phyloP scores from a whole-genome alignment of 1,140 invertebrate genomes.

The Drosophila bipectinata region DNA sequence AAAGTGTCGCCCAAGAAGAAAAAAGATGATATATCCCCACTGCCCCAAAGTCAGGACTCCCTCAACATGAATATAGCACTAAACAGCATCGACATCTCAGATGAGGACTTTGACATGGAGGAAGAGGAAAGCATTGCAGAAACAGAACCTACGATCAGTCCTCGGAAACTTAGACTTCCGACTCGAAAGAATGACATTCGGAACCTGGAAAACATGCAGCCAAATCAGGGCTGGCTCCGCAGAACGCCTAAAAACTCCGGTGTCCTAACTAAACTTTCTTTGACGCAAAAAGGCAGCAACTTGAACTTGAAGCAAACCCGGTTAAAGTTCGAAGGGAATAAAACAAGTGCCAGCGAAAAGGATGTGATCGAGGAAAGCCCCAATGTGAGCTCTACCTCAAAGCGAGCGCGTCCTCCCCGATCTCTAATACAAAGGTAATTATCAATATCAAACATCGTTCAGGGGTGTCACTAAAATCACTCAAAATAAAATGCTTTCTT shows the following conservation, averaged over 20 bases:
- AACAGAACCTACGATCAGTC: constrained; percentile 49
- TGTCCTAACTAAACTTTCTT: constrained; percentile 49
- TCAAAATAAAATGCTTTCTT: background rate
- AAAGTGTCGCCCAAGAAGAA: constrained; percentile 50
- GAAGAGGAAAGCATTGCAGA: constrained; percentile 67
- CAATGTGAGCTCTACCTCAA: constrained; percentile 43
- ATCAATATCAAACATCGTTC: background rate
- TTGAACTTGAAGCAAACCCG: constrained; percentile 58
- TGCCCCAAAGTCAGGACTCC: constrained; percentile 54
- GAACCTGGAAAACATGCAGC: constrained; percentile 54
- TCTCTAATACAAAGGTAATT: constrained; percentile 59
- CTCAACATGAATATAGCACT: constrained; percentile 74
- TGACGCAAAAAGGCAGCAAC: constrained; percentile 41
- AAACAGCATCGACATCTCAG: constrained; percentile 49
- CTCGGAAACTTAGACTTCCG: constrained; percentile 36
- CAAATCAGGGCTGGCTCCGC: constrained; percentile 35
- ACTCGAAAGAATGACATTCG: constrained; percentile 29
- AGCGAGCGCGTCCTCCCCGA: constrained; percentile 43
- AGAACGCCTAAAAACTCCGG: constrained; percentile 41
- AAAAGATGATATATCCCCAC: constrained; percentile 41
- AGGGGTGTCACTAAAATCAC: background rate
- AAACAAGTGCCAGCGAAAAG: constrained; percentile 31
- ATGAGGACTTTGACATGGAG: constrained; percentile 38
- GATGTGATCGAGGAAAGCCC: constrained; percentile 71
- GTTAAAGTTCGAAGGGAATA: constrained; percentile 49